phyloP scores from a whole-genome alignment of 2,797 vertebrate species.

The Pyrrhura leucotis region DNA sequence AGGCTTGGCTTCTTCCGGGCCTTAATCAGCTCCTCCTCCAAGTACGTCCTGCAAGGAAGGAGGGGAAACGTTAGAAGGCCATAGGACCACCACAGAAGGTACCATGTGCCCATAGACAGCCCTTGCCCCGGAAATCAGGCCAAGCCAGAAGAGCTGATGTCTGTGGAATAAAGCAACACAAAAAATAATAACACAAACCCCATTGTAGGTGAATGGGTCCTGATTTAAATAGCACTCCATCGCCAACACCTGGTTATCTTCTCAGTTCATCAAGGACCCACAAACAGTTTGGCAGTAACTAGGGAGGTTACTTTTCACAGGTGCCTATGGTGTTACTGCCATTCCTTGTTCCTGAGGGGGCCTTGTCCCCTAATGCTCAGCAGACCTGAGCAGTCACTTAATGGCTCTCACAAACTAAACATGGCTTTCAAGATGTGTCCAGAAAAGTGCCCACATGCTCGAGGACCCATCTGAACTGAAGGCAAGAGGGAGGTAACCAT shows the following conservation, averaged over 20 bases:
- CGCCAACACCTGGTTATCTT: not conserved
- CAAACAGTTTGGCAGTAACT: not conserved
- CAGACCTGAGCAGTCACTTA: not conserved
- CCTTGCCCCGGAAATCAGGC: not conserved
- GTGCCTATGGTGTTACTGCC: rapidly evolving
- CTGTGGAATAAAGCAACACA: not conserved
- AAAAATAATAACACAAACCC: not conserved
- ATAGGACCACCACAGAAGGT: rapidly evolving
- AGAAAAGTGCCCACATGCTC: not conserved
- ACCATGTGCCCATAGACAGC: not conserved
- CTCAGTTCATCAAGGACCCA: not conserved
- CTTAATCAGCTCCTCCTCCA: slow-evolving; percentile 96
- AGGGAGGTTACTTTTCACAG: not conserved
- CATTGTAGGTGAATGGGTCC: rapidly evolving
- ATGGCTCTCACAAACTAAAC: not conserved
- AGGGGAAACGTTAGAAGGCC: not conserved
- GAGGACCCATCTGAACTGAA: not conserved
- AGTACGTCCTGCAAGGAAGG: slow-evolving; percentile 84
- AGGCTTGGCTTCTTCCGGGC: slow-evolving; percentile 94
- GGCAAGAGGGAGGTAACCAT: not conserved
- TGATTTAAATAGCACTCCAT: not conserved
- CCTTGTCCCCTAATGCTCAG: rapidly evolving
- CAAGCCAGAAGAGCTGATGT: not conserved
- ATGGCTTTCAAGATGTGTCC: not conserved
- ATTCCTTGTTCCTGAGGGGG: not conserved